Conservation (phyloP, 2,113 vertebrate species). For the Dicentrarchus labrax region DNA sequence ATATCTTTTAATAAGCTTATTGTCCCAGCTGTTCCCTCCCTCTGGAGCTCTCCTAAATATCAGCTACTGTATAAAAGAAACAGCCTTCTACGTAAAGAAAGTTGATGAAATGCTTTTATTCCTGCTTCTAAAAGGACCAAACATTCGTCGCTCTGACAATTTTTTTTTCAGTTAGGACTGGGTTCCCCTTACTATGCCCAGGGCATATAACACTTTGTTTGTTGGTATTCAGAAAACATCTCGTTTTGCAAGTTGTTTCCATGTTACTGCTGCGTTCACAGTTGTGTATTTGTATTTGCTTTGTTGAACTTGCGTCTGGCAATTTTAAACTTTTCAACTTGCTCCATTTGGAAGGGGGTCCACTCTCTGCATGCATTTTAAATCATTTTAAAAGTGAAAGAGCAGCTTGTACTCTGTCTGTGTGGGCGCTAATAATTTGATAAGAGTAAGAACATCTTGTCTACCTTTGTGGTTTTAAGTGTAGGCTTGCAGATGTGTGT, state of each 20-base stretch:
- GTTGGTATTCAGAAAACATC: conserved; percentile 11
- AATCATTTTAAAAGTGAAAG: conserved; percentile 62
- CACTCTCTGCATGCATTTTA: conserved; percentile 58
- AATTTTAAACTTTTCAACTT: conserved; percentile 18
- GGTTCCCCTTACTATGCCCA: too few species aligned
- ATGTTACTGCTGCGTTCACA: not conserved
- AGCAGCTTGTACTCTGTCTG: conserved; percentile 45
- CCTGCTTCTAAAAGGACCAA: too few species aligned
- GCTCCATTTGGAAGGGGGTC: conserved; percentile 21
- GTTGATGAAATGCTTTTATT: too few species aligned
- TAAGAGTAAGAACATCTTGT: conserved; percentile 62
- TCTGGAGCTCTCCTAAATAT: too few species aligned
- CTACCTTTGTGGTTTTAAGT: conserved; percentile 62
- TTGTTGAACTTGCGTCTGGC: conserved; percentile 15
- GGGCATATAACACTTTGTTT: not conserved
- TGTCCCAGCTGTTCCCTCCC: too few species aligned
- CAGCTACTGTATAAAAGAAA: too few species aligned
- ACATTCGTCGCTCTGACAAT: too few species aligned
- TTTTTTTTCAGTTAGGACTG: too few species aligned
- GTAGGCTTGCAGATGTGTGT: conserved; percentile 42
- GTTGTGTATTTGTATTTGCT: not conserved
- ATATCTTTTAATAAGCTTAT: too few species aligned
- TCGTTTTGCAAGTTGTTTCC: conserved; percentile 1
- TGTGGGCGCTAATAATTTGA: conserved; percentile 61
- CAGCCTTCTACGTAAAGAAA: too few species aligned